A percentile compares a stretch with the other conserved stretches of the same genome.
Conservation (phyloP, 2,888 invertebrate genomes). For the Shargacucullia verbasci region DNA sequence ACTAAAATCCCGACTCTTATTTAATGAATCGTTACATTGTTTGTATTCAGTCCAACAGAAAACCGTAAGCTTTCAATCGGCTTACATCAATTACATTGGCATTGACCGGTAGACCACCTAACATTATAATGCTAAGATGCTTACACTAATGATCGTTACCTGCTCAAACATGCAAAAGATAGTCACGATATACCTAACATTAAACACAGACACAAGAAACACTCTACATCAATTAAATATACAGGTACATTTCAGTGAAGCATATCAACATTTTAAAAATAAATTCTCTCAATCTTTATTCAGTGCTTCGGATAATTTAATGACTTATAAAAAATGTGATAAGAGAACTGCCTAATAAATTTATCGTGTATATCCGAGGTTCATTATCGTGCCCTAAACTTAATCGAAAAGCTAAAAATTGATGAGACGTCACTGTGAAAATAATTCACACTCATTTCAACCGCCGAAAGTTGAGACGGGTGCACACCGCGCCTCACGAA, state of each 20-base stretch:
- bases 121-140: slow-evolving; percentile 35
- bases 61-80: slow-evolving; percentile 40
- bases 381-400: slow-evolving; percentile 70
- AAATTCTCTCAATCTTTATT: slow-evolving; percentile 32
- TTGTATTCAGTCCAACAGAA: slow-evolving; percentile 12
- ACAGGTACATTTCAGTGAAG: too few relatives aligned
- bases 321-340: slow-evolving; percentile 46
- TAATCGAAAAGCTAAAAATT: slow-evolving; percentile 76
- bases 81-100: slow-evolving; percentile 46
- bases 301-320: slow-evolving; percentile 42
- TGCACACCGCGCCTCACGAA: slow-evolving; percentile 15
- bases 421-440: slow-evolving; percentile 72
- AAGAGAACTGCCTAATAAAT: slow-evolving; percentile 63
- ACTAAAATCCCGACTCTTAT: slow-evolving; percentile 2
- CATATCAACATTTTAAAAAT: slow-evolving; percentile 25
- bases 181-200: slow-evolving; percentile 25
- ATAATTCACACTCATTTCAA: slow-evolving; percentile 66
- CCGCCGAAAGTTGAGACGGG: slow-evolving; percentile 28
- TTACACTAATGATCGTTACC: slow-evolving; percentile 44
- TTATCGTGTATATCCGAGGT: slow-evolving; percentile 47
- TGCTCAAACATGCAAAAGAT: slow-evolving; percentile 34
- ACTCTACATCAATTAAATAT: too few relatives aligned
- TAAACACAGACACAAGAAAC: background rate
- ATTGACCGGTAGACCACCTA: slow-evolving; percentile 46
- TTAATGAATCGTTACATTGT: slow-evolving; percentile 23